A percentile compares a stretch with the other conserved stretches of the same genome.
Conservation (phyloP, 2,888 invertebrate species). For the Allolobophora icterica region DNA sequence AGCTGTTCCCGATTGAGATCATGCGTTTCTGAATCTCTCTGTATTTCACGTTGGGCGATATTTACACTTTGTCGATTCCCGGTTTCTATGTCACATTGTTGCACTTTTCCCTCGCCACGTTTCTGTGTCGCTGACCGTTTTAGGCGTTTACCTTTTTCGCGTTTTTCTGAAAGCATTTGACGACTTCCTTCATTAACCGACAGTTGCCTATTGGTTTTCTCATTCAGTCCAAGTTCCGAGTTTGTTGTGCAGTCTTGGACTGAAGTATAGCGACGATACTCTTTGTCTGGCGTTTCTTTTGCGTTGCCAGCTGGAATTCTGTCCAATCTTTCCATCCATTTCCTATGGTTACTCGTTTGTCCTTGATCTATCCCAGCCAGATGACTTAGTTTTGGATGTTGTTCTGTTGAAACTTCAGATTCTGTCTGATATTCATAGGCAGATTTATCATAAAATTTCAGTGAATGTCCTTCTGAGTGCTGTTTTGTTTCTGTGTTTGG, state of each 20-base stretch:
- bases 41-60: not conserved
- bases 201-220: not conserved
- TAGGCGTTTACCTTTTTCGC: not conserved
- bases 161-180: not conserved
- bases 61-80: slow-evolving; percentile 1
- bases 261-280: not conserved
- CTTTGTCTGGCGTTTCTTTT: not conserved
- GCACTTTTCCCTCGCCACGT: not conserved
- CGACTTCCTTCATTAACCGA: not conserved
- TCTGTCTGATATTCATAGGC: not conserved
- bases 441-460: not conserved
- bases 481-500: not conserved
- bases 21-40: not conserved
- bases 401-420: not conserved
- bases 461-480: too few species aligned
- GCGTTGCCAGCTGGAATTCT: not conserved
- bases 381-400: not conserved
- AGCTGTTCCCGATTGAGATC: not conserved
- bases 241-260: not conserved
- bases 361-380: not conserved
- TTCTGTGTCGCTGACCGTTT: not conserved
- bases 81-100: not conserved
- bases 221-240: not conserved
- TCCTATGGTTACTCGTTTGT: not conserved
- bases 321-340: not conserved